These are phyloP conservation scores for Scomberomorus guttatus DNA, from an alignment of 2,797 vertebrate species.

Conservation along the genomic window DNA sequence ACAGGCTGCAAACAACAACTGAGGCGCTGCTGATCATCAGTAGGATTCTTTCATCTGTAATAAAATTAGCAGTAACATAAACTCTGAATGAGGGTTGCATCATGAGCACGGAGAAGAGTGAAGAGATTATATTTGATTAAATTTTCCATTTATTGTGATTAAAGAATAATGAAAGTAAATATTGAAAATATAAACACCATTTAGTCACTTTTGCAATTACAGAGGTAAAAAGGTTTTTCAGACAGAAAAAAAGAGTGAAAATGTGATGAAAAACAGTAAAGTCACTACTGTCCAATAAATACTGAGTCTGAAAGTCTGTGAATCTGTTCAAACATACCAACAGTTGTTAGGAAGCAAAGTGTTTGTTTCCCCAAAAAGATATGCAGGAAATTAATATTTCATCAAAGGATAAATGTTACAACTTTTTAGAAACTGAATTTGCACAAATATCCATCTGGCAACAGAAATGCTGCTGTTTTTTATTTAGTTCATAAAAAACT, in stretches of 20 bases:
- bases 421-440: too few species aligned
- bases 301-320: neutral
- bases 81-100: neutral
- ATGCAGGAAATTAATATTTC: neutral
- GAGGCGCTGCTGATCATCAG: slow-evolving; percentile 24
- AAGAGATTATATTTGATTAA: neutral
- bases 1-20: slow-evolving; percentile 25
- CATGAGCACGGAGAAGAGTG: neutral
- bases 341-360: neutral
- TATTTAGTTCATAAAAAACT: neutral
- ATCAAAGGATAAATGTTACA: neutral
- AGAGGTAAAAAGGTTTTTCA: neutral
- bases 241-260: neutral
- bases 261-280: neutral
- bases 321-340: neutral
- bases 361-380: neutral
- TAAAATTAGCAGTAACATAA: slow-evolving; percentile 13
- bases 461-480: neutral
- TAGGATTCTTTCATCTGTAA: slow-evolving; percentile 17
- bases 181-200: neutral
- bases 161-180: slow-evolving; percentile 12
- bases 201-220: neutral
- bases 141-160: neutral
- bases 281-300: neutral
- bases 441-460: neutral